A percentile compares a stretch with the other conserved stretches of the same genome.
phyloP scores from a whole-genome alignment of 2,797 vertebrate genomes.

The Huso huso region DNA sequence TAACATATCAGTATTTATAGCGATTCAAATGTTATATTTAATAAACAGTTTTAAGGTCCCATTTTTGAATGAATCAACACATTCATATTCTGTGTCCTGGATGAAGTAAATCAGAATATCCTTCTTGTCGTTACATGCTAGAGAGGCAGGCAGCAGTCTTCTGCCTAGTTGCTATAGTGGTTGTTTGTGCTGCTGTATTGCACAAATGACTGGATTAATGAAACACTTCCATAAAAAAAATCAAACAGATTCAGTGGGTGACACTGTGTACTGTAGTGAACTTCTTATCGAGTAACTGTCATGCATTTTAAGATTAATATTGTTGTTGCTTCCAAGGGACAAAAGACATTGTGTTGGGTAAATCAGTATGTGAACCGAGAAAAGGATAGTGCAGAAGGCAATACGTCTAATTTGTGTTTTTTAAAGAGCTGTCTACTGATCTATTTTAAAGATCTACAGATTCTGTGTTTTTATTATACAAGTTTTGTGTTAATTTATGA shows the following conservation, averaged over 20 bases:
- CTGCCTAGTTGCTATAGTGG: conserved; percentile 29
- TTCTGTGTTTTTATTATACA: no score
- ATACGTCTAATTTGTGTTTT: background rate
- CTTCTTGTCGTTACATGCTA: conserved; percentile 10
- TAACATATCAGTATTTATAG: no score
- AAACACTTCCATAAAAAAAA: conserved; percentile 57
- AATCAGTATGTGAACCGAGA: conserved; percentile 2
- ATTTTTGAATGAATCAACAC: no score
- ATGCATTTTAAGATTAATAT: conserved; percentile 42
- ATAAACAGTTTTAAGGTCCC: no score
- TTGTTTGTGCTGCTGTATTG: conserved; percentile 46
- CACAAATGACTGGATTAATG: conserved; percentile 46
- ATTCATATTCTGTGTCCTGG: conserved; percentile 2
- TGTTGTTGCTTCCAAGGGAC: conserved; percentile 18
- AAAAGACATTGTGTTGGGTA: conserved; percentile 13
- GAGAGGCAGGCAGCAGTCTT: conserved; percentile 17
- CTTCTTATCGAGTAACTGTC: conserved; percentile 56
- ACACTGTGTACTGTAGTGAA: conserved; percentile 43
- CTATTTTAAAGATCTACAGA: no score
- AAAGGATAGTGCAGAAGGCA: conserved; percentile 5
- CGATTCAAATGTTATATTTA: no score
- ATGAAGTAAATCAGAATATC: conserved; percentile 18
- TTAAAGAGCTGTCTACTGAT: conserved; percentile 20
- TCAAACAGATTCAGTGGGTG: conserved; percentile 42
- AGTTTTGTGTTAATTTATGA: no score